A percentile compares a stretch with the other conserved stretches of the same genome.
Evolutionary conservation across 2,113 vertebrate species (phyloP).

Genomic region (Neogobius melanostomus): DNA sequence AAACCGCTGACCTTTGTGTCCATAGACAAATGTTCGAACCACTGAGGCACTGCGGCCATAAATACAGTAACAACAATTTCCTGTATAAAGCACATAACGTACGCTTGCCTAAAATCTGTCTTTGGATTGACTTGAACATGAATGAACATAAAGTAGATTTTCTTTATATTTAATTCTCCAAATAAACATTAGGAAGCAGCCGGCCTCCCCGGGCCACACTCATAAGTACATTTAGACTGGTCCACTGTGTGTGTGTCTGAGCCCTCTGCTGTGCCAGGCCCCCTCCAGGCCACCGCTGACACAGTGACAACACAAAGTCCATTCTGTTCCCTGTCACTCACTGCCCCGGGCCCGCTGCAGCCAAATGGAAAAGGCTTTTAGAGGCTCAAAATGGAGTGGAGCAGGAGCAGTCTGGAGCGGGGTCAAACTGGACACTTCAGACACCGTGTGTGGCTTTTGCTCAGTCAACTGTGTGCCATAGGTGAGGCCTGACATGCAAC

Average conservation of each 20-base stretch:
- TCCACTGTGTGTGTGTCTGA: slow-evolving; percentile 39
- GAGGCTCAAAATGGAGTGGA: slow-evolving; percentile 67
- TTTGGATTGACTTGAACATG: slow-evolving; percentile 1
- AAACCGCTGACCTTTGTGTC: too few relatives aligned
- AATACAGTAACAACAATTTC: background rate
- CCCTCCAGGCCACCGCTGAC: slow-evolving; percentile 68
- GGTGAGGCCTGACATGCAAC: slow-evolving; percentile 37
- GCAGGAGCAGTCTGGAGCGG: slow-evolving; percentile 40
- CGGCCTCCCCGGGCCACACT: slow-evolving; percentile 31
- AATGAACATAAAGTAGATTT: slow-evolving; percentile 26
- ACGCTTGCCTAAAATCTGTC: background rate
- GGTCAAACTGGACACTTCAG: slow-evolving; percentile 54
- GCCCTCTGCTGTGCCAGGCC: slow-evolving; percentile 64
- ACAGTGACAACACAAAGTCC: slow-evolving; percentile 77
- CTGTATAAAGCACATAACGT: background rate
- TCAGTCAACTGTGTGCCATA: slow-evolving; percentile 6
- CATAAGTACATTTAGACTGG: slow-evolving; percentile 36
- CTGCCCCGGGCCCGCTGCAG: slow-evolving; percentile 63
- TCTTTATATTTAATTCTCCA: slow-evolving; percentile 9
- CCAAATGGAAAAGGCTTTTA: slow-evolving; percentile 77
- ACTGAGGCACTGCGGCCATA: background rate
- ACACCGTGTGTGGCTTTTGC: slow-evolving; percentile 27
- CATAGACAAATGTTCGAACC: too few relatives aligned
- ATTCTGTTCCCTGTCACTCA: slow-evolving; percentile 78
- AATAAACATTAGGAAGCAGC: slow-evolving; percentile 23